Conservation (phyloP, 1,140 invertebrate species). For the Drosophila nebulosa region DNA sequence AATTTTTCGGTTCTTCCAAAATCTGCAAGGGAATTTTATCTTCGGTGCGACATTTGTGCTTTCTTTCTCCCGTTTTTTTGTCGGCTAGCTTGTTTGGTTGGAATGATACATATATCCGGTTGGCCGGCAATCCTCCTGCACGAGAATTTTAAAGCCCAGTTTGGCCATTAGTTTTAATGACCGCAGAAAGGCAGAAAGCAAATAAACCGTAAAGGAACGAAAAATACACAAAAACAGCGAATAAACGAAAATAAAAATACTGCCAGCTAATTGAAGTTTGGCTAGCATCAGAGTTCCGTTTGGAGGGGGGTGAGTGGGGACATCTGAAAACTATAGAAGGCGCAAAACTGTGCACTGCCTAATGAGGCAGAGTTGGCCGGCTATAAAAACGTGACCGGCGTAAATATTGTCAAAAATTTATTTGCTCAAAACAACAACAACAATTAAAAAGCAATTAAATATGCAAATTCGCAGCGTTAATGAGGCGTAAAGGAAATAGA, state of each 20-base stretch:
- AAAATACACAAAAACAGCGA: conserved; percentile 5
- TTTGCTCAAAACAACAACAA: conserved; percentile 39
- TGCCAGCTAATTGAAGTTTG: conserved; percentile 60
- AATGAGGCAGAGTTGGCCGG: conserved; percentile 41
- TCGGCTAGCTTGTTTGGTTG: conserved; percentile 52
- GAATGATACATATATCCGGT: conserved; percentile 71
- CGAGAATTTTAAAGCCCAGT: conserved; percentile 39
- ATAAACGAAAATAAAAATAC: conserved; percentile 43
- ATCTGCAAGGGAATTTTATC: not conserved
- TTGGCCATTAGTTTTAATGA: conserved; percentile 67
- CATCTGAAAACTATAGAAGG: conserved; percentile 56
- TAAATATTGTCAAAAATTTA: conserved; percentile 50
- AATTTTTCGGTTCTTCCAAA: no score
- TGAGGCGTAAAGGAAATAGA: conserved; percentile 28
- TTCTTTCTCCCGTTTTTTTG: conserved; percentile 26
- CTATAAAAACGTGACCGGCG: conserved; percentile 51
- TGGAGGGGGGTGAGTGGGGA: not conserved
- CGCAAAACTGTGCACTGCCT: conserved; percentile 61
- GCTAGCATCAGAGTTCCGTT: conserved; percentile 1
- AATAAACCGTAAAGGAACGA: conserved; percentile 4
- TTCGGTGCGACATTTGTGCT: not conserved
- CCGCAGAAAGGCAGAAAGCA: conserved; percentile 31
- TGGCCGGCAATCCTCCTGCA: conserved; percentile 14
- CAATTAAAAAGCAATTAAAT: conserved; percentile 72
- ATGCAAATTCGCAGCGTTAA: conserved; percentile 44